Evolutionary conservation across 1,140 invertebrate genomes (phyloP).

Genomic region (Plectus sambesii): DNA sequence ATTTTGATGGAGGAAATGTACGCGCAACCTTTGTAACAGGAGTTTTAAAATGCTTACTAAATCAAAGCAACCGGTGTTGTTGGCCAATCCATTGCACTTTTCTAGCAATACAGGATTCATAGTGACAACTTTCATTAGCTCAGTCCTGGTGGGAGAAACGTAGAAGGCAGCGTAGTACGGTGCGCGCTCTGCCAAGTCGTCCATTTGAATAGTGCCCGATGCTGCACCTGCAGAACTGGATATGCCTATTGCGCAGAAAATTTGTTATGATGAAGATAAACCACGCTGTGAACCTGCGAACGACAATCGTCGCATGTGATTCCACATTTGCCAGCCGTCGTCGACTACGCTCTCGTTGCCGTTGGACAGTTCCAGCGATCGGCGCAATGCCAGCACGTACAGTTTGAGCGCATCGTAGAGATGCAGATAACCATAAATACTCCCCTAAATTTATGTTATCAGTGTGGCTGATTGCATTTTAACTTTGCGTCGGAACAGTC

Average conservation of each 20-base stretch:
- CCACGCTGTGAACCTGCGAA: conserved; percentile 29
- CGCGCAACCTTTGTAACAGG: too few species aligned
- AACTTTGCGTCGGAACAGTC: conserved; percentile 15
- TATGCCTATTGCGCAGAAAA: conserved; percentile 14
- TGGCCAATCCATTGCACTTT: conserved; percentile 40
- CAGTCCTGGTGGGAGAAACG: conserved; percentile 39
- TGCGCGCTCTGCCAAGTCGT: conserved; percentile 36
- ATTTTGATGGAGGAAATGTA: too few species aligned
- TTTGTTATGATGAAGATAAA: conserved; percentile 15
- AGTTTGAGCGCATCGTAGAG: conserved; percentile 35
- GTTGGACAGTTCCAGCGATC: conserved; percentile 10
- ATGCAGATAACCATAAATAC: conserved; percentile 38
- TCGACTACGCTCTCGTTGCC: conserved; percentile 19
- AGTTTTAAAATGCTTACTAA: too few species aligned
- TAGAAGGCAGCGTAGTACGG: conserved; percentile 39
- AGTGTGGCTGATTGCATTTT: conserved; percentile 1
- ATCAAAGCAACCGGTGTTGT: conserved; percentile 38
- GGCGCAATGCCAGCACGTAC: conserved; percentile 30
- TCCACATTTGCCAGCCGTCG: conserved; percentile 33
- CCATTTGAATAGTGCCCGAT: conserved; percentile 36
- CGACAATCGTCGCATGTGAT: conserved; percentile 31
- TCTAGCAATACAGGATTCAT: conserved; percentile 30
- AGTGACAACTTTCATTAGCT: conserved; percentile 39
- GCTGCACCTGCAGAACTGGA: conserved; percentile 29
- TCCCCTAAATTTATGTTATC: conserved; percentile 20